These are phyloP conservation scores for Aelia acuminata DNA, from an alignment of 2,888 invertebrate genomes.

Conservation along the genomic window DNA sequence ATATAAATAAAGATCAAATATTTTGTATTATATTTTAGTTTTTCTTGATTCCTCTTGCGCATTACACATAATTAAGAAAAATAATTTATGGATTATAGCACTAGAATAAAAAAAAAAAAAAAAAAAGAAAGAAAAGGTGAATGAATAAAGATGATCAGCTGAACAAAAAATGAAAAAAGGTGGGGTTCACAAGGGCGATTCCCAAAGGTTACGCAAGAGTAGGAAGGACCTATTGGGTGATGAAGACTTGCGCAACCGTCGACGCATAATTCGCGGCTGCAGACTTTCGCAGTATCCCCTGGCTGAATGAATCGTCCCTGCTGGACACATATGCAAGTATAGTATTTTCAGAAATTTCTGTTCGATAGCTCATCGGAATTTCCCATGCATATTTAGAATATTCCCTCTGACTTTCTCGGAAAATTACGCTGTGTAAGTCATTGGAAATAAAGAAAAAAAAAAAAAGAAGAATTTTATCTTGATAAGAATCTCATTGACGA, in stretches of 20 bases:
- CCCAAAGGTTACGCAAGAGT: neutral
- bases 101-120: too few relatives aligned
- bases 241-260: neutral
- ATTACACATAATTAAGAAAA: too few relatives aligned
- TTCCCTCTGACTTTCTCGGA: neutral
- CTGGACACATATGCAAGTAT: neutral
- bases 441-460: too few relatives aligned
- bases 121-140: too few relatives aligned
- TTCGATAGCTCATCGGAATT: neutral
- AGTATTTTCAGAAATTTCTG: neutral
- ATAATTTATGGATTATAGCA: too few relatives aligned
- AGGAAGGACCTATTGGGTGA: neutral
- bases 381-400: conserved; percentile 1
- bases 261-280: neutral
- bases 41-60: too few relatives aligned
- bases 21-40: too few relatives aligned
- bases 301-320: neutral
- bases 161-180: neutral
- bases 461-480: too few relatives aligned
- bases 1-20: too few relatives aligned
- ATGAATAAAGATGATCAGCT: neutral
- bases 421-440: neutral
- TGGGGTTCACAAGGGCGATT: neutral
- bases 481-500: too few relatives aligned
- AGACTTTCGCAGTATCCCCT: neutral